These are phyloP conservation scores for Harpalus rubripes DNA, from an alignment of 2,888 invertebrate species.

Conservation along the genomic window DNA sequence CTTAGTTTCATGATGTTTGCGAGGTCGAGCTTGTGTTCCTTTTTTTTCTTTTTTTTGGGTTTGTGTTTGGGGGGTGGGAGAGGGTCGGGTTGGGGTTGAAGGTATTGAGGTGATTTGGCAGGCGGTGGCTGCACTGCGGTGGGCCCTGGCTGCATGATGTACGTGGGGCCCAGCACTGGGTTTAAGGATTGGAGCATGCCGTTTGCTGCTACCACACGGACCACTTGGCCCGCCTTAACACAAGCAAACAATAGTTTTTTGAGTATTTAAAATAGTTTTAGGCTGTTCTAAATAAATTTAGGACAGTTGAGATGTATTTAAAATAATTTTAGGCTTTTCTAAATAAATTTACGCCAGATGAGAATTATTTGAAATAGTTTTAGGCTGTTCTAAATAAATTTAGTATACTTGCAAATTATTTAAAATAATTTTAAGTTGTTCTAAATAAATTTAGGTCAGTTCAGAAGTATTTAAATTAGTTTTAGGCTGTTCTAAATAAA, in stretches of 20 bases:
- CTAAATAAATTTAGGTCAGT: too few species aligned
- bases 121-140: background rate
- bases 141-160: slow-evolving; percentile 26
- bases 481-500: too few species aligned
- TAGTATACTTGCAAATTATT: too few species aligned
- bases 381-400: too few species aligned
- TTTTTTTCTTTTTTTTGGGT: slow-evolving; percentile 79
- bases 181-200: slow-evolving; percentile 81
- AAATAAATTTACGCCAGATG: too few species aligned
- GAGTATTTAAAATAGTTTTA: too few species aligned
- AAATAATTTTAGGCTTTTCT: too few species aligned
- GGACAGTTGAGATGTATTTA: too few species aligned
- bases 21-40: slow-evolving; percentile 82
- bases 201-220: slow-evolving; percentile 82
- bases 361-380: too few species aligned
- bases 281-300: too few species aligned
- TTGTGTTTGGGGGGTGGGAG: slow-evolving; percentile 78
- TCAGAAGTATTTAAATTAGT: too few species aligned
- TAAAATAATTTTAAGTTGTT: too few species aligned
- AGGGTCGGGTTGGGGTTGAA: background rate
- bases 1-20: slow-evolving; percentile 88
- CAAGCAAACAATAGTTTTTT: slow-evolving; percentile 29
- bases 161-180: slow-evolving; percentile 73
- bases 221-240: slow-evolving; percentile 78
- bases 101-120: slow-evolving; percentile 8